Evolutionary conservation across 2,888 invertebrate species (phyloP).

Genomic region (Beris morrisii): DNA sequence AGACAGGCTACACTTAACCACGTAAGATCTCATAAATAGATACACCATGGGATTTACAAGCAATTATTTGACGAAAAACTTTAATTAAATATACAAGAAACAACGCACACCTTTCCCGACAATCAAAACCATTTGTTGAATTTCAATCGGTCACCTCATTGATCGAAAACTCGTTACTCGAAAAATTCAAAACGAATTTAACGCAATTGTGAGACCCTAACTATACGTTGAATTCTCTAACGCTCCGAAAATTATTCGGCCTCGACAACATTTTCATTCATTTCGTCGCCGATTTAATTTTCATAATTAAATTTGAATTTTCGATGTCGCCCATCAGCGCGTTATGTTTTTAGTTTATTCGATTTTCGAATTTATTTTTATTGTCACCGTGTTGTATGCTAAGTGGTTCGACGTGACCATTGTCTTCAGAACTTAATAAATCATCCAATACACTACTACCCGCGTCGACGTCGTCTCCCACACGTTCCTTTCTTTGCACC

Average conservation of each 20-base stretch:
- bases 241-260: too few relatives aligned
- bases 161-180: too few relatives aligned
- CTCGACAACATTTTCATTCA: too few relatives aligned
- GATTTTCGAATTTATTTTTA: conserved; percentile 14
- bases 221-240: too few relatives aligned
- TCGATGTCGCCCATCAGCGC: too few relatives aligned
- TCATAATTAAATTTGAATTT: too few relatives aligned
- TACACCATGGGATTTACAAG: conserved; percentile 24
- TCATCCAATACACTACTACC: conserved; percentile 15
- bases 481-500: background rate
- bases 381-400: conserved; percentile 23
- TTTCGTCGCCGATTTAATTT: too few relatives aligned
- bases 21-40: conserved; percentile 31
- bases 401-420: conserved; percentile 26
- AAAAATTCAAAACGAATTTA: too few relatives aligned
- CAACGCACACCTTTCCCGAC: conserved; percentile 1
- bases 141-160: too few relatives aligned
- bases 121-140: too few relatives aligned
- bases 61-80: conserved; percentile 27
- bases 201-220: too few relatives aligned
- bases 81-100: conserved; percentile 25
- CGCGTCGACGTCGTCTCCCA: conserved; percentile 2
- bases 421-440: conserved; percentile 18
- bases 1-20: conserved; percentile 3
- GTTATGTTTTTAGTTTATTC: conserved; percentile 16